These are phyloP conservation scores for Piscicola geometra DNA, from an alignment of 2,888 invertebrate species.

Conservation along the genomic window DNA sequence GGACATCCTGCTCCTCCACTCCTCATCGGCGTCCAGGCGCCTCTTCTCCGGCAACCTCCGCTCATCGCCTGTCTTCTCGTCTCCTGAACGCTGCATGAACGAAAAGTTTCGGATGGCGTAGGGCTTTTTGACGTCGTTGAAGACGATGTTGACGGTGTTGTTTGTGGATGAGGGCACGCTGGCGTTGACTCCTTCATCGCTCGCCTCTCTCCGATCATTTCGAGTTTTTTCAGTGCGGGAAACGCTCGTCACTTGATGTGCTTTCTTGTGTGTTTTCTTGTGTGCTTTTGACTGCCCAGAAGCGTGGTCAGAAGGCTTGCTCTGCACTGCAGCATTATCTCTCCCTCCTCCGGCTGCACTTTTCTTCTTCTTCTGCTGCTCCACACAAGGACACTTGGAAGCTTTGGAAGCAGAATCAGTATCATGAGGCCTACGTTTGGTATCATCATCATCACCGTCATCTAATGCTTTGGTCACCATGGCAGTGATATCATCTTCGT, in stretches of 20 bases:
- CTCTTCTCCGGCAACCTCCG: background rate
- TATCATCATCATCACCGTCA: too few relatives aligned
- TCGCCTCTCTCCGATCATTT: background rate
- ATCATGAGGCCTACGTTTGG: too few relatives aligned
- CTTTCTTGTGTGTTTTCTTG: too few relatives aligned
- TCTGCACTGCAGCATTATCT: background rate
- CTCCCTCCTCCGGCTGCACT: too few relatives aligned
- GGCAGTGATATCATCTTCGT: too few relatives aligned
- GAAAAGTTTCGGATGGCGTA: background rate
- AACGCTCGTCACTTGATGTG: too few relatives aligned
- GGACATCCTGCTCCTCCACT: background rate
- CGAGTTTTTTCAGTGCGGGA: background rate
- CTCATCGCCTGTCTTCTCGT: background rate
- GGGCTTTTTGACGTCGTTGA: conserved; percentile 26
- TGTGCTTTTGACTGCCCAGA: background rate
- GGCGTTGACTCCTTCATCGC: too few relatives aligned
- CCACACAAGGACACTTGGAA: too few relatives aligned
- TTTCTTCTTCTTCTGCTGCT: too few relatives aligned
- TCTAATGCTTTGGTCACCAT: too few relatives aligned
- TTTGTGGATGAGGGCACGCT: background rate
- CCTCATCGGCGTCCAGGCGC: background rate
- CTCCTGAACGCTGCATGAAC: background rate
- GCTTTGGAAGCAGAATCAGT: too few relatives aligned
- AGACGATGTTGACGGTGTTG: conserved; percentile 30
- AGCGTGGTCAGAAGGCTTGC: background rate